These are phyloP conservation scores for Notothenia coriiceps DNA, from an alignment of 2,113 vertebrate genomes.

Conservation along the genomic window DNA sequence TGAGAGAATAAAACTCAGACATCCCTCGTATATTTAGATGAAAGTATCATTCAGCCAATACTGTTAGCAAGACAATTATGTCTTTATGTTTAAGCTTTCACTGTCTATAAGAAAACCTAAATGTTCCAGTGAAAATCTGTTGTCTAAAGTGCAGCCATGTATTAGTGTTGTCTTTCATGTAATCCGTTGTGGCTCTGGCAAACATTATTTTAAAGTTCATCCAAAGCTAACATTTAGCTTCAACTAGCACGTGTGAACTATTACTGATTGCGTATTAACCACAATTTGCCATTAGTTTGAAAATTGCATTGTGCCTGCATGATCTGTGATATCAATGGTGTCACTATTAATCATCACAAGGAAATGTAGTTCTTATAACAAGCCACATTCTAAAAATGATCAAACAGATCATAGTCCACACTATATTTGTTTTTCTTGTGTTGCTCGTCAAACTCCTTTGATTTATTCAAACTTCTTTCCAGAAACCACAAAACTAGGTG, in stretches of 20 bases:
- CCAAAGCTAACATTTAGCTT: too few relatives aligned
- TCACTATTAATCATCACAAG: background rate
- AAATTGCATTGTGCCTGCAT: background rate
- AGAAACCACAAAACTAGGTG: too few relatives aligned
- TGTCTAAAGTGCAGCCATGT: background rate
- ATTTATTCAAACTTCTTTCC: too few relatives aligned
- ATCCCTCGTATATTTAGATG: conserved; percentile 2
- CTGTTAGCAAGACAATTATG: conserved; percentile 38
- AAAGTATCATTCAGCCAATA: conserved; percentile 2
- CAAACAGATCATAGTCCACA: too few relatives aligned
- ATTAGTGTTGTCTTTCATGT: background rate
- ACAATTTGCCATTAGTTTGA: background rate
- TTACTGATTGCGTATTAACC: background rate
- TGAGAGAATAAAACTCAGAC: conserved; percentile 6
- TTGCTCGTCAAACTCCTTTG: too few relatives aligned
- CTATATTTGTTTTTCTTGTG: too few relatives aligned
- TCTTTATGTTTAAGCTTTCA: conserved; percentile 20
- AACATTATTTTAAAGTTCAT: too few relatives aligned
- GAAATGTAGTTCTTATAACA: too few relatives aligned
- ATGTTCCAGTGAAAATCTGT: background rate
- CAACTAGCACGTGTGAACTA: too few relatives aligned
- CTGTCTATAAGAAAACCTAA: background rate
- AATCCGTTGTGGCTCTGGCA: too few relatives aligned
- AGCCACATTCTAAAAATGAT: too few relatives aligned
- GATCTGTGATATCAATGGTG: background rate